Conservation (phyloP, 2,113 vertebrate species). For the Eretmochelys imbricata region DNA sequence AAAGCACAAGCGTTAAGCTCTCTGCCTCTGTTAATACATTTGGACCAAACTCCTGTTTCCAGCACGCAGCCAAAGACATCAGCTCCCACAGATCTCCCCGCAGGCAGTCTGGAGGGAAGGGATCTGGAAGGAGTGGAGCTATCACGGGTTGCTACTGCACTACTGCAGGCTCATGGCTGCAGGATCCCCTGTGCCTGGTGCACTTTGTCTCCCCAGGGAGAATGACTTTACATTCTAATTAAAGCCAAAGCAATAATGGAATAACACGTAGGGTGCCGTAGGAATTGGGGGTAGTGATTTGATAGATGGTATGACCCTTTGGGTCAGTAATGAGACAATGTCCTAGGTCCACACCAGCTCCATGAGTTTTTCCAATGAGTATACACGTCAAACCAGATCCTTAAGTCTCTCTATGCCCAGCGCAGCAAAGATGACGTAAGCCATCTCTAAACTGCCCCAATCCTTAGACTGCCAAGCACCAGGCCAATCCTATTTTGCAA, state of each 20-base stretch:
- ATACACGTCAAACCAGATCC: not conserved
- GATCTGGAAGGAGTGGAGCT: not conserved
- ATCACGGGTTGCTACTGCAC: not conserved
- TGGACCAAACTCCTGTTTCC: not conserved
- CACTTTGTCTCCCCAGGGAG: not conserved
- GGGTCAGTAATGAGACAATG: not conserved
- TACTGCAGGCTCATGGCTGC: not conserved
- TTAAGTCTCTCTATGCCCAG: not conserved
- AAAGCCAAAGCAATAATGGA: not conserved
- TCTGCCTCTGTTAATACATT: not conserved
- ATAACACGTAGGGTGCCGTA: not conserved
- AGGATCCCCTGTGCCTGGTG: not conserved
- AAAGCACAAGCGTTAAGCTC: not conserved
- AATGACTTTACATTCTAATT: not conserved
- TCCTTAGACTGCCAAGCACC: not conserved
- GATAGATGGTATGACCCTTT: not conserved
- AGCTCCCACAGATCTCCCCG: not conserved
- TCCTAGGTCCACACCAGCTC: not conserved
- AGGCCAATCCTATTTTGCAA: not conserved
- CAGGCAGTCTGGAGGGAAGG: not conserved
- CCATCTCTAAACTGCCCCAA: not conserved
- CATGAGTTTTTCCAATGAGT: not conserved
- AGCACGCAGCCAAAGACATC: not conserved
- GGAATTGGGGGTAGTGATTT: not conserved
- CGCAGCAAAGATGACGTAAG: not conserved